Evolutionary conservation across 2,888 invertebrate genomes (phyloP).

Genomic region (Leptopilina drosophilae): DNA sequence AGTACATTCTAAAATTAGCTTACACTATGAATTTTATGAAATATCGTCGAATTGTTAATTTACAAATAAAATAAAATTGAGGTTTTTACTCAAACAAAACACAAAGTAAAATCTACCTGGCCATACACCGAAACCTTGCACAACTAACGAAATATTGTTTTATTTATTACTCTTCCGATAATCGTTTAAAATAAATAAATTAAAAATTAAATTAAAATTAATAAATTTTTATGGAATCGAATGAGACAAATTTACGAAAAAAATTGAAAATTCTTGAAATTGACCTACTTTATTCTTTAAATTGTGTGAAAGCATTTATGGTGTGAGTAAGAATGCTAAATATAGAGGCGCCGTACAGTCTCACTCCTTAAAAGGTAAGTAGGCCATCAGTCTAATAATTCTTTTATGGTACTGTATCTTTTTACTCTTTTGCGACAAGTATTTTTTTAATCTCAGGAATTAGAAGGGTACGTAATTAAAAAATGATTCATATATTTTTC

Average conservation of each 20-base stretch:
- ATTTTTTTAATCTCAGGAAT: slow-evolving; percentile 5
- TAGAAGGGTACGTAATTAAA: not conserved
- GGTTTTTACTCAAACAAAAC: too few relatives aligned
- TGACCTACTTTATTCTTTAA: slow-evolving; percentile 23
- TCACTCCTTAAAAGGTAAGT: slow-evolving; percentile 37
- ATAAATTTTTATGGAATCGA: too few relatives aligned
- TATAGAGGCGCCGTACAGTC: slow-evolving; percentile 31
- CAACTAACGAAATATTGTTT: too few relatives aligned
- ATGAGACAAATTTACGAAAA: not conserved
- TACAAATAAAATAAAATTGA: too few relatives aligned
- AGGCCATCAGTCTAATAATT: slow-evolving; percentile 29
- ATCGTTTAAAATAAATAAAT: too few relatives aligned
- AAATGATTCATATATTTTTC: not conserved
- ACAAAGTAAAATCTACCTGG: too few relatives aligned
- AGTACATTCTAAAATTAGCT: too few relatives aligned
- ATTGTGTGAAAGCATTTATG: slow-evolving; percentile 34
- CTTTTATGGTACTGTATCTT: slow-evolving; percentile 33
- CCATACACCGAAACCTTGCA: too few relatives aligned
- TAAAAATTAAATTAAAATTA: too few relatives aligned
- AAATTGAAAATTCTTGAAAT: not conserved
- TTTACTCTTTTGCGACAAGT: slow-evolving; percentile 4
- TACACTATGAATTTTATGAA: too few relatives aligned
- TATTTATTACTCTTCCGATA: too few relatives aligned
- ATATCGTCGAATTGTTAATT: too few relatives aligned
- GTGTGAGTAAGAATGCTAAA: slow-evolving; percentile 17